phyloP scores from a whole-genome alignment of 2,797 vertebrate genomes.

The Antennarius maculatus region DNA sequence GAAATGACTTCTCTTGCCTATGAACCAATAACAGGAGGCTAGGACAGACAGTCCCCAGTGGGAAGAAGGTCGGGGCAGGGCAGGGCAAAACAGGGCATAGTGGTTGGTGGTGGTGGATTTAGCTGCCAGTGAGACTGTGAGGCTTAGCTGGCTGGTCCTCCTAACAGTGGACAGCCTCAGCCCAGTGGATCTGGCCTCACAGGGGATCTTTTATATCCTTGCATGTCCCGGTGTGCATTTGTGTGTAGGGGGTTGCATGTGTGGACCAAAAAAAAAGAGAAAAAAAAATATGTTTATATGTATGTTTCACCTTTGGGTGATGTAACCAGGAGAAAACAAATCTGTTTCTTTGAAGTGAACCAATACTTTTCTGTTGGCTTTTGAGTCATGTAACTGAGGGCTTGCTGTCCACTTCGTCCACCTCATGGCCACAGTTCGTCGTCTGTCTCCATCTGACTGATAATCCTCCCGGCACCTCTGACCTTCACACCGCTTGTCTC shows the following conservation, averaged over 20 bases:
- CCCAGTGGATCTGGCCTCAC: slow-evolving; percentile 79
- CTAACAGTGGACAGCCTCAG: slow-evolving; percentile 80
- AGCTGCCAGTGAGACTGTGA: slow-evolving; percentile 73
- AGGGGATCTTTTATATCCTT: slow-evolving; percentile 80
- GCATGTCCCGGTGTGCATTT: slow-evolving; percentile 51
- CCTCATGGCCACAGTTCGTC: slow-evolving; percentile 44
- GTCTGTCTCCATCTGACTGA: slow-evolving; percentile 63
- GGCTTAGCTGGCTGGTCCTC: slow-evolving; percentile 59
- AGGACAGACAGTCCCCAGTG: slow-evolving; percentile 72
- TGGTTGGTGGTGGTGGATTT: slow-evolving; percentile 70
- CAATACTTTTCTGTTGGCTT: slow-evolving; percentile 73
- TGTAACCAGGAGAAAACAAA: slow-evolving; percentile 80
- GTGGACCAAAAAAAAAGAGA: slow-evolving; percentile 39
- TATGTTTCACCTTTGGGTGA: slow-evolving; percentile 72
- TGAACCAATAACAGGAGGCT: slow-evolving; percentile 36
- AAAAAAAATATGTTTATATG: slow-evolving; percentile 48
- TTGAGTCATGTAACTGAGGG: slow-evolving; percentile 72
- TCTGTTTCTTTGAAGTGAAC: slow-evolving; percentile 66
- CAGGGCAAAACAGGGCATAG: slow-evolving; percentile 60
- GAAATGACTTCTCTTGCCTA: slow-evolving; percentile 25
- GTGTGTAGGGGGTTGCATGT: slow-evolving; percentile 54
- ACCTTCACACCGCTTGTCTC: slow-evolving; percentile 53
- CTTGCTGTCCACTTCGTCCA: slow-evolving; percentile 53
- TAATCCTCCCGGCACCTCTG: slow-evolving; percentile 56
- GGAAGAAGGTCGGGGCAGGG: slow-evolving; percentile 59